These are phyloP conservation scores for Mormyrops attenuatus DNA, from an alignment of 2,797 vertebrate genomes.

Conservation along the genomic window DNA sequence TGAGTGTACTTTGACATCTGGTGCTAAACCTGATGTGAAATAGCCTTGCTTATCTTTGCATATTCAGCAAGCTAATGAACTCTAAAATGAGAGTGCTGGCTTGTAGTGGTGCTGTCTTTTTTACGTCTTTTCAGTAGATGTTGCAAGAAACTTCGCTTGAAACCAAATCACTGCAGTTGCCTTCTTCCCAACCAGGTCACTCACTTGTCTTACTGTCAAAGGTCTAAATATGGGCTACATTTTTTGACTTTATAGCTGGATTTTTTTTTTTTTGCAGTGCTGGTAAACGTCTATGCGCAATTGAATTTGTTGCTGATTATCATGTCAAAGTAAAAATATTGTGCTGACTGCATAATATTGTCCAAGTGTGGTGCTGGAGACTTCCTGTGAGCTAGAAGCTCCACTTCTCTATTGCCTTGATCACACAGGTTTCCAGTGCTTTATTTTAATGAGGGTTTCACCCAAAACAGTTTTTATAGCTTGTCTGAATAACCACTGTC, in stretches of 20 bases:
- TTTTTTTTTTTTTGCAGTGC: neutral
- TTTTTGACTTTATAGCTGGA: neutral
- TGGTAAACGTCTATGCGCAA: neutral
- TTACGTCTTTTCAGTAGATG: neutral
- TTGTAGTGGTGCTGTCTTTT: neutral
- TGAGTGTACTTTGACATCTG: neutral
- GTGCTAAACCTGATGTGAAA: neutral
- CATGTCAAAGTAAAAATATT: neutral
- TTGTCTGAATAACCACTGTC: neutral
- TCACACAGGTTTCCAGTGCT: neutral
- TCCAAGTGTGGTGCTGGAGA: neutral
- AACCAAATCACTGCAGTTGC: neutral
- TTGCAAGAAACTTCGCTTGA: neutral
- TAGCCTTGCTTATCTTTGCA: neutral
- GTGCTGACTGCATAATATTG: neutral
- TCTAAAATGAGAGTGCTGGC: neutral
- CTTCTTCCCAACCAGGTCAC: neutral
- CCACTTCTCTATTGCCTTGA: neutral
- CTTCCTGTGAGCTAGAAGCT: neutral
- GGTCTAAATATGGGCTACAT: neutral
- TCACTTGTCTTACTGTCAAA: neutral
- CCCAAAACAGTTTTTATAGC: too few relatives aligned
- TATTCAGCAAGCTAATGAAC: neutral
- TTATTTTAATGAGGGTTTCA: neutral
- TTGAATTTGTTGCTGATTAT: neutral